Conservation (phyloP, 1,140 invertebrate genomes). For the Riptortus pedestris region DNA sequence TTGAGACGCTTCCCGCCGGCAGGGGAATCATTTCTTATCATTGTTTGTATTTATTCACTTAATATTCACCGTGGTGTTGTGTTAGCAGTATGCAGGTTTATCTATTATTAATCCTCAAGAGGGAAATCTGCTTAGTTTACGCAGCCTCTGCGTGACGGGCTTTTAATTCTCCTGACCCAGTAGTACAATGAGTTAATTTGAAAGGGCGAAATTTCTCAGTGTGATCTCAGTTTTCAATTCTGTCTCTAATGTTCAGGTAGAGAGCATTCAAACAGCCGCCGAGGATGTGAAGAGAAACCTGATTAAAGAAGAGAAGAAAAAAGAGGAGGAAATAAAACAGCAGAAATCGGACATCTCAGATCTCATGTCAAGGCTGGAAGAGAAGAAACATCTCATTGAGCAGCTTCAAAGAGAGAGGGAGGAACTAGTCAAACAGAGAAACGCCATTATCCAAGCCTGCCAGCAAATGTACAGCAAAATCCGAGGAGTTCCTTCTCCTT, state of each 20-base stretch:
- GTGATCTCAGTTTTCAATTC: background rate
- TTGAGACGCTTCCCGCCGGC: too few species aligned
- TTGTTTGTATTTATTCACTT: too few species aligned
- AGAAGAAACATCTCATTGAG: background rate
- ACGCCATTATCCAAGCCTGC: background rate
- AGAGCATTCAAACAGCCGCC: slow-evolving; percentile 16
- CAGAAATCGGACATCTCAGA: slow-evolving; percentile 5
- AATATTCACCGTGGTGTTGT: background rate
- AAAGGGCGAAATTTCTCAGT: background rate
- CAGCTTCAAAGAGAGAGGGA: background rate
- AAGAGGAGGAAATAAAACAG: slow-evolving; percentile 10
- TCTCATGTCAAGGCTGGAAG: background rate
- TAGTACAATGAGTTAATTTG: background rate
- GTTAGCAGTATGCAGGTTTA: background rate
- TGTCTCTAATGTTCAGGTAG: background rate
- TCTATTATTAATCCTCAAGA: background rate
- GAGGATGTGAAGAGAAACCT: slow-evolving; percentile 18
- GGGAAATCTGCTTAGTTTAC: too few species aligned
- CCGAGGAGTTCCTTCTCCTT: background rate
- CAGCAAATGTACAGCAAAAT: background rate
- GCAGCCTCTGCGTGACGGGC: too few species aligned
- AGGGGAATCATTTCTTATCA: too few species aligned
- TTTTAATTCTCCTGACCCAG: too few species aligned
- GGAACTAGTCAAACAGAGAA: background rate
- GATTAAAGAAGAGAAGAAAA: slow-evolving; percentile 12